A percentile compares a stretch with the other conserved stretches of the same genome.
These are phyloP conservation scores for Corbicula japonica DNA, from an alignment of 2,888 invertebrate species.

Conservation along the genomic window DNA sequence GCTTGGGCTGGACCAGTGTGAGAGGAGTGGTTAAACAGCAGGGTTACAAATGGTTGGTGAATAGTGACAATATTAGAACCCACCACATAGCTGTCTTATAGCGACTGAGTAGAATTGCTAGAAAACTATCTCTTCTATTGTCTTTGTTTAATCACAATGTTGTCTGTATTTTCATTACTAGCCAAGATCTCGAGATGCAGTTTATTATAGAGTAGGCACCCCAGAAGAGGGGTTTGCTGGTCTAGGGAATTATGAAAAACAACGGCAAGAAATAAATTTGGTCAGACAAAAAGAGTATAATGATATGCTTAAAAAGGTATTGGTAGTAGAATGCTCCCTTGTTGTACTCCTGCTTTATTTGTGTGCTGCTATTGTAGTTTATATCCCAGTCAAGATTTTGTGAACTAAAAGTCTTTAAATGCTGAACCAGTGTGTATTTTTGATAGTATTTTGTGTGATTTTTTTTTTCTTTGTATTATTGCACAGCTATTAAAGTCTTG, in stretches of 20 bases:
- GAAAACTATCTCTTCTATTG: too few species aligned
- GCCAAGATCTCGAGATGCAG: conserved; percentile 44
- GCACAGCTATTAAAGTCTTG: too few species aligned
- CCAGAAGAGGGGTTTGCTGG: conserved; percentile 63
- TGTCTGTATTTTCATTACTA: conserved; percentile 28
- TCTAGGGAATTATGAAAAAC: conserved; percentile 54
- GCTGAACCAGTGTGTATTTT: neutral
- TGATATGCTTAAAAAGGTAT: conserved; percentile 50
- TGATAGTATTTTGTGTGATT: neutral
- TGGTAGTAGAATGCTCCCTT: conserved; percentile 26
- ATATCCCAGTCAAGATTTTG: conserved; percentile 1
- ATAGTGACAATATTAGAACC: too few species aligned
- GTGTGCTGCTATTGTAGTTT: neutral
- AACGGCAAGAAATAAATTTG: conserved; percentile 50
- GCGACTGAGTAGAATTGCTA: too few species aligned
- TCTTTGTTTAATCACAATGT: neutral
- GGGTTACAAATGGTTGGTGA: too few species aligned
- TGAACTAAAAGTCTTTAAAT: neutral
- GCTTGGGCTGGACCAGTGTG: too few species aligned
- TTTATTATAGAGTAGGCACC: conserved; percentile 66
- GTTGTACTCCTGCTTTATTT: neutral
- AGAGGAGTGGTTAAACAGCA: too few species aligned
- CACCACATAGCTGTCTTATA: too few species aligned
- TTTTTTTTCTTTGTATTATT: conserved; percentile 3
- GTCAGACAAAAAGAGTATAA: conserved; percentile 65